A percentile compares a stretch with the other conserved stretches of the same genome.
Evolutionary conservation across 2,113 vertebrate genomes (phyloP).

Genomic region (Tautogolabrus adspersus): DNA sequence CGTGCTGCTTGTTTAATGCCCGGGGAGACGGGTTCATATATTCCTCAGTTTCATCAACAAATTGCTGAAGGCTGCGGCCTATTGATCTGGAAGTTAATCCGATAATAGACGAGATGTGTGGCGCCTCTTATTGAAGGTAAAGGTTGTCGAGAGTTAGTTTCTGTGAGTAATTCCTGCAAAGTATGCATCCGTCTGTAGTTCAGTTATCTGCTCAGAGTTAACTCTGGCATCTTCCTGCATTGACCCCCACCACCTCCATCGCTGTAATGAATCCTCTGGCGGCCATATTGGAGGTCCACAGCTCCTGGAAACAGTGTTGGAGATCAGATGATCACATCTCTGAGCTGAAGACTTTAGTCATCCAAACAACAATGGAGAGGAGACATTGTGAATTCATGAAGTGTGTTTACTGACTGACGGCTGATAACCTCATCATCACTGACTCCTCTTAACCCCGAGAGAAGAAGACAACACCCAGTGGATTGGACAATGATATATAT

Average conservation of each 20-base stretch:
- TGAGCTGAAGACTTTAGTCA: conserved; percentile 27
- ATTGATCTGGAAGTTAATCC: not conserved
- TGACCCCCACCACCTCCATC: not conserved
- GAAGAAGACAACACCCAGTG: not conserved
- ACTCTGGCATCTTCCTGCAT: not conserved
- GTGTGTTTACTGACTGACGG: conserved; percentile 1
- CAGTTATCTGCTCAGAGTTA: not conserved
- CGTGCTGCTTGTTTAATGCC: not conserved
- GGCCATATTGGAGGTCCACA: conserved; percentile 13
- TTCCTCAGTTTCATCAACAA: not conserved
- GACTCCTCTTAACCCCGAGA: not conserved
- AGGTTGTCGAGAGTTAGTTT: not conserved
- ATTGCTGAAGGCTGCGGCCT: not conserved
- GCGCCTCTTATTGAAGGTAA: not conserved
- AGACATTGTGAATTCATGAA: conserved; percentile 51
- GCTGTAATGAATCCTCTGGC: conserved; percentile 22
- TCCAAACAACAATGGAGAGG: conserved; percentile 31
- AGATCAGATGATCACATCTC: conserved; percentile 59
- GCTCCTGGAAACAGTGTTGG: conserved; percentile 29
- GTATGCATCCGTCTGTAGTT: too few relatives aligned
- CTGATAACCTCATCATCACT: conserved; percentile 6
- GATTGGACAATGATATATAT: not conserved
- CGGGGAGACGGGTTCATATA: not conserved
- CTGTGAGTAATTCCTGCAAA: too few relatives aligned
- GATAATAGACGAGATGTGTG: not conserved